Evolutionary conservation across 2,113 vertebrate species (phyloP).

Genomic region (Cyprinodon tularosa): DNA sequence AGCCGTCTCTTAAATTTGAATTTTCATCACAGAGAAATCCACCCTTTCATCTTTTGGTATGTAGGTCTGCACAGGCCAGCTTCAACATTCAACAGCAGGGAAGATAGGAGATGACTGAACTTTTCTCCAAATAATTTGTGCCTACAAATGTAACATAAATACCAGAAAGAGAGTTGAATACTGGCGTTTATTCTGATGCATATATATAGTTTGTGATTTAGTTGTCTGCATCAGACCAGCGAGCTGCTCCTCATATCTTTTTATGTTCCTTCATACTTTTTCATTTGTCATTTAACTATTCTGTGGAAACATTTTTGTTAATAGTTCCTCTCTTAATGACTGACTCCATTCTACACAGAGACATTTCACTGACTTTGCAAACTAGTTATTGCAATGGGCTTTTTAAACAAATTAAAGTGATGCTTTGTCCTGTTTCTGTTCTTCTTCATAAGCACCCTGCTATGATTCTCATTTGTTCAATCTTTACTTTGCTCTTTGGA

Average conservation of each 20-base stretch:
- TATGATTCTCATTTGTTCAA: conserved; percentile 16
- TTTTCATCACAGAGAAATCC: too few relatives aligned
- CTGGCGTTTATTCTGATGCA: too few relatives aligned
- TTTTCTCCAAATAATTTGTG: too few relatives aligned
- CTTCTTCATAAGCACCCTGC: conserved; percentile 24
- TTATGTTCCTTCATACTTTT: background rate
- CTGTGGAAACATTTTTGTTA: conserved; percentile 17
- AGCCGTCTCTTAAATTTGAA: too few relatives aligned
- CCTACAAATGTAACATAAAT: too few relatives aligned
- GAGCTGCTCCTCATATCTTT: background rate
- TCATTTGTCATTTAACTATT: background rate
- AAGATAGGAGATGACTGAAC: too few relatives aligned
- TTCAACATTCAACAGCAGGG: too few relatives aligned
- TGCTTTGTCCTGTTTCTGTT: conserved; percentile 22
- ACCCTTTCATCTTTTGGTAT: too few relatives aligned
- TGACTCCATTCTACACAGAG: conserved; percentile 27
- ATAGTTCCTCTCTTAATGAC: conserved; percentile 25
- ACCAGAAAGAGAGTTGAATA: too few relatives aligned
- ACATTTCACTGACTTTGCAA: conserved; percentile 43
- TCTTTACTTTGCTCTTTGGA: conserved; percentile 10
- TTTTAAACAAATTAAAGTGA: conserved; percentile 52
- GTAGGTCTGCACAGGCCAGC: too few relatives aligned
- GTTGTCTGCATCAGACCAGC: too few relatives aligned
- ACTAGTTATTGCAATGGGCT: conserved; percentile 61
- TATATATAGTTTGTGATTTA: too few relatives aligned